Evolutionary conservation across 2,797 vertebrate species (phyloP), one percentile per base, ranked within the genome.

Genomic region (Eurystomus glaucurus): DNA sequence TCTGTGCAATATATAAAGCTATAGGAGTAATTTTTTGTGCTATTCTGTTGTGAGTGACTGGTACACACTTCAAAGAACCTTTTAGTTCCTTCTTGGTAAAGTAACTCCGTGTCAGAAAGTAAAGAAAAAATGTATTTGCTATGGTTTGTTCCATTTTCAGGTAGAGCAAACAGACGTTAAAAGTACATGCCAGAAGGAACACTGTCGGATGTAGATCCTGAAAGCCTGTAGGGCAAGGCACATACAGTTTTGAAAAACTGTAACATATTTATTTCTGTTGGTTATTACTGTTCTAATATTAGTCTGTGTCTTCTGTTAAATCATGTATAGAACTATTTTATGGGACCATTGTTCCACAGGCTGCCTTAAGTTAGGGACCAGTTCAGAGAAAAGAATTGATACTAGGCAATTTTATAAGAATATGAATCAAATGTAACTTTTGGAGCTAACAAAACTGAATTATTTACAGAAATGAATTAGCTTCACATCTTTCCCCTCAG

Each of bases 81-180:
- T 35, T 78, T 51, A 91, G 91, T 88, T 91, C 94, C 95, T 96
- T 81, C 92, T 90, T 90, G 82, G 55, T 80, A 68, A 94, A 96
- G 91, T 83, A 92, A 81, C 78, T 79, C 48, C 8, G 3, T 94
- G 86, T 96, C 97, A 96, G 75, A 79, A 95, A 72, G 76, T 77
- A 88, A 95, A 97, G 91, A 72, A 97, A 96, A 97, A 97, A 97
- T 84, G 55, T 88, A 85, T 97, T 96, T 5, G 0, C 35, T 95
- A 20, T 60, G 66, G 81, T 97, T 97, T 97, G 94, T 97, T 98
- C 97, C 97, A 69, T 98, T 98, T 98, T 97, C 92, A 95, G 94
- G 95, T 95, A 96, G 85, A 97, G 76, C 93, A 98, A 97, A 95
- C 93, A 96, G 64, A 95, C 48, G 11, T 96, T 95, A 80, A 86